A percentile compares a stretch with the other conserved stretches of the same genome.
Evolutionary conservation across 2,888 invertebrate genomes (phyloP).

Genomic region (Dermolepida albohirtum): DNA sequence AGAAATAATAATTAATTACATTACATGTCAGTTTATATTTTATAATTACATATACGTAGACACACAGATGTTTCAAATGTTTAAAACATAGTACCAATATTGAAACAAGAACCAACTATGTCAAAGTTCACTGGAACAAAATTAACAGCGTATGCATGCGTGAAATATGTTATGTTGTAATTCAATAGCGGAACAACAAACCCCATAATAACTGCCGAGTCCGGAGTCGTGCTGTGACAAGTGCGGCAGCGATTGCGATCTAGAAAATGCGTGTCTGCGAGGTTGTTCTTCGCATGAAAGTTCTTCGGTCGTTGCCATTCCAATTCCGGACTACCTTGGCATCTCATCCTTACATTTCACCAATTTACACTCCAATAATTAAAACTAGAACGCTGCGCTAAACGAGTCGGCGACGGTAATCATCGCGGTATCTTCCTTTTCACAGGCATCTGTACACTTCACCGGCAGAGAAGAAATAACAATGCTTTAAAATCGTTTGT

Average conservation of each 20-base stretch:
- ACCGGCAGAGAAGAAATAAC: too few relatives aligned
- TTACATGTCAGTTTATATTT: too few relatives aligned
- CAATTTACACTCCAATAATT: conserved; percentile 19
- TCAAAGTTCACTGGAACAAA: too few relatives aligned
- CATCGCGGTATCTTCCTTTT: conserved; percentile 4
- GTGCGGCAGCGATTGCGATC: conserved; percentile 77
- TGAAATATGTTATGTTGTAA: not conserved
- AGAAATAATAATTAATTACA: too few relatives aligned
- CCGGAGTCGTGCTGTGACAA: conserved; percentile 71
- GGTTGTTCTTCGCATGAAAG: conserved; percentile 59
- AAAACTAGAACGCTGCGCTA: not conserved
- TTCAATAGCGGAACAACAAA: conserved; percentile 47
- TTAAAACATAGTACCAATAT: too few relatives aligned
- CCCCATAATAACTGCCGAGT: conserved; percentile 64
- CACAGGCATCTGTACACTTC: not conserved
- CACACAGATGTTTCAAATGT: too few relatives aligned
- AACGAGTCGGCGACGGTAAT: not conserved
- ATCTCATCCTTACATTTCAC: conserved; percentile 49
- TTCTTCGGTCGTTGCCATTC: conserved; percentile 62
- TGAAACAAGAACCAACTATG: too few relatives aligned
- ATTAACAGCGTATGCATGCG: too few relatives aligned
- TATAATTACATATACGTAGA: too few relatives aligned
- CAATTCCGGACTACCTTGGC: conserved; percentile 42
- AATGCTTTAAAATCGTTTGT: too few relatives aligned
- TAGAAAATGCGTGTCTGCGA: conserved; percentile 66